Base-by-base conservation (phyloP, 2,797 vertebrate species). In the Sebastes jordani region DNA sequence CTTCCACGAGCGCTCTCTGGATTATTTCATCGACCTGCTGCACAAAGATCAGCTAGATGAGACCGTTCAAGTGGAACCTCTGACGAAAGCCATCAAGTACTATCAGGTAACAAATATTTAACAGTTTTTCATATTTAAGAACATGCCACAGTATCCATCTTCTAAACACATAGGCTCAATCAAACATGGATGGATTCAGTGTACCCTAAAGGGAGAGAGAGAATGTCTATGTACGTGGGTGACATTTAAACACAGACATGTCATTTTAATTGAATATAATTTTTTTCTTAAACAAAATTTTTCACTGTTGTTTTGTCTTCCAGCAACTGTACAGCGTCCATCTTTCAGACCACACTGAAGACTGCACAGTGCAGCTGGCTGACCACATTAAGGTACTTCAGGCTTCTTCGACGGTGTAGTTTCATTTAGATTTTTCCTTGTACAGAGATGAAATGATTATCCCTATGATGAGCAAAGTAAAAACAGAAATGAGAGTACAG, bases 41-140 rank as follows among this genome's bases (percentile, higher is more conserved):
- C 97, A 99, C 93, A 99, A 97, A 93, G 98, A 99, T 91, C 97
- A 98, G 92, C 95, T 99, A 68, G 98, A 99, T 0, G 99, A 99
- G 95, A 99, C 98, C 0, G 97, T 99, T 76, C 97, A 98, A 0
- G 98, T 99, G 86, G 98, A 99, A 83, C 97, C 97, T 0, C 96
- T 99, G 76, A 99, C 97, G 68, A 99, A 98, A 89, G 97, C 98
- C 90, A 97, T 99, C 94, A 98, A 98, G 76, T 99, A 98, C 93
- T 99, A 99, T 80, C 98, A 99, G 97, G 98, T 99, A 90, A 79
- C 16, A 34, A 34, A 32, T 10, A 60, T 30, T 8, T 9, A 14
- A 9, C 46, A 52, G 10, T 59, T 79, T 59, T 79, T 56, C 55
- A 73, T 58, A 55, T 29, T 42, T 6, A 30, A 42, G 4, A 58